Percentiles rank a stretch among this genome's conserved stretches.
These are phyloP conservation scores for Microcebus griseorufus DNA, from an alignment of 2,113 vertebrate species.

Conservation along the genomic window DNA sequence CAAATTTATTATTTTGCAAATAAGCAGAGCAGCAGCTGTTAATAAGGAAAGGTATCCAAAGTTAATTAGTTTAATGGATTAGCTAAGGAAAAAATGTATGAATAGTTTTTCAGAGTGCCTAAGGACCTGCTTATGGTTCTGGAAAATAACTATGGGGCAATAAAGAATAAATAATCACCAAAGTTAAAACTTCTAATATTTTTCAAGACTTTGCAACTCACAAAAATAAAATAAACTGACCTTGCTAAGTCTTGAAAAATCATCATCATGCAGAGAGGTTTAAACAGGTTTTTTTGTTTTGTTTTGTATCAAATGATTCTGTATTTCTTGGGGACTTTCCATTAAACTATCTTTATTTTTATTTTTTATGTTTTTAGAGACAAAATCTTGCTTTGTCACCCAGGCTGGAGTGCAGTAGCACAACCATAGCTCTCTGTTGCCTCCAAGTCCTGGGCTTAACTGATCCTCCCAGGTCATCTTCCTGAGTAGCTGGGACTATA, in stretches of 20 bases:
- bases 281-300: neutral
- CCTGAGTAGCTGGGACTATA: no score
- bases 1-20: constrained; percentile 49
- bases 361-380: no score
- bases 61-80: constrained; percentile 36
- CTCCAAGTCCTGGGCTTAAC: no score
- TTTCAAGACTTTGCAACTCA: neutral
- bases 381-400: no score
- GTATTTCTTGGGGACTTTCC: neutral
- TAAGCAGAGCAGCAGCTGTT: neutral
- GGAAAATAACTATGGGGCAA: neutral
- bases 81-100: neutral
- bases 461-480: no score
- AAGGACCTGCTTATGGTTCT: neutral
- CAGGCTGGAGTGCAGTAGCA: no score
- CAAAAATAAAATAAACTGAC: constrained; percentile 7
- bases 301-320: neutral
- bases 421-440: no score
- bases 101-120: neutral
- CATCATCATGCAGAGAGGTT: neutral
- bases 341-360: neutral
- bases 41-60: neutral
- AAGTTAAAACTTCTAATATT: neutral
- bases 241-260: neutral
- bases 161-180: neutral